Conservation (phyloP, 2,797 vertebrate genomes). For the Oreonectes daqikongensis region DNA sequence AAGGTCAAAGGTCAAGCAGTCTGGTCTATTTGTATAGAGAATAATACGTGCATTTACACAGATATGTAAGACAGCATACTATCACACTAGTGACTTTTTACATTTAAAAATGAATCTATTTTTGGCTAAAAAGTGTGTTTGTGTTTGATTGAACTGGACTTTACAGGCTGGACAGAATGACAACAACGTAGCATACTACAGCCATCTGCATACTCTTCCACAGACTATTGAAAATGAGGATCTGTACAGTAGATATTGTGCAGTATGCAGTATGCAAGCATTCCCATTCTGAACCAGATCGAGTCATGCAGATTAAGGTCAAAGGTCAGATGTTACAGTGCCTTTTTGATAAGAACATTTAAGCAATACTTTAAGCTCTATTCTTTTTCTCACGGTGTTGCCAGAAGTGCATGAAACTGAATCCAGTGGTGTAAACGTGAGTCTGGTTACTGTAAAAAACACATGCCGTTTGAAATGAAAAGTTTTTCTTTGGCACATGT, state of each 20-base stretch:
- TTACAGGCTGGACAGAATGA: too few species aligned
- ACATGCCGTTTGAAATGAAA: neutral
- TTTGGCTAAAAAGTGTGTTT: too few species aligned
- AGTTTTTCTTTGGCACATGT: slow-evolving; percentile 1
- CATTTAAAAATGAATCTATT: too few species aligned
- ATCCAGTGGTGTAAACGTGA: neutral
- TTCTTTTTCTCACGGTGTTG: too few species aligned
- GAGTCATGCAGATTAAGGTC: too few species aligned
- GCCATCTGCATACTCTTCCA: too few species aligned
- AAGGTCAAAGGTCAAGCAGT: slow-evolving; percentile 64
- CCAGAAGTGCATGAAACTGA: neutral
- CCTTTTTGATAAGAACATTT: neutral
- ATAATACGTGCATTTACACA: neutral
- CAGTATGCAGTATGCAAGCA: neutral
- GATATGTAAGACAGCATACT: neutral
- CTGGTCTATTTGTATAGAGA: slow-evolving; percentile 16
- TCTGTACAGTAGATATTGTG: neutral
- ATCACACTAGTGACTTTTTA: too few species aligned
- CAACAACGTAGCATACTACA: neutral
- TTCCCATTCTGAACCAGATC: too few species aligned
- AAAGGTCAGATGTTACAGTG: neutral
- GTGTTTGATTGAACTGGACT: too few species aligned
- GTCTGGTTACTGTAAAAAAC: neutral
- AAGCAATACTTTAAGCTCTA: neutral
- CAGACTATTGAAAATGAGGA: too few species aligned